phyloP scores from a whole-genome alignment of 2,797 vertebrate genomes.

The Pitangus sulphuratus region DNA sequence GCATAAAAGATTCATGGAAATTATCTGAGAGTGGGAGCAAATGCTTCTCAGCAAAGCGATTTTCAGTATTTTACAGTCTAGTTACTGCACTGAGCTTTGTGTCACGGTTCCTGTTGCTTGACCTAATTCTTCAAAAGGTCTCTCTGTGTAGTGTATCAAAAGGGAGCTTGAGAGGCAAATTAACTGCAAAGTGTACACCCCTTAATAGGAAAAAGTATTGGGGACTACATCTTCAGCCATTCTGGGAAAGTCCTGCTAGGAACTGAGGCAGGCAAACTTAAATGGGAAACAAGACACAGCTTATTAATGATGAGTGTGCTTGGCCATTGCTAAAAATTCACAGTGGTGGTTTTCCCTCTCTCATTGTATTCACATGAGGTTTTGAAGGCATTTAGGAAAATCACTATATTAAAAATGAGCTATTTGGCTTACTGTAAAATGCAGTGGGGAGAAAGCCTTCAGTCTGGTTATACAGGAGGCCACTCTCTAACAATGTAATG shows the following conservation, averaged over 20 bases:
- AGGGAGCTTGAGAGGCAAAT: neutral
- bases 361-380: neutral
- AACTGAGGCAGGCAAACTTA: neutral
- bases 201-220: neutral
- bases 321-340: neutral
- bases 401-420: neutral
- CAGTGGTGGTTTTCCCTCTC: neutral
- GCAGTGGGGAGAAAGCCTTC: neutral
- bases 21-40: neutral
- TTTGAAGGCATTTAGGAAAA: neutral
- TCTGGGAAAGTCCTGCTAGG: neutral
- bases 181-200: neutral
- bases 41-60: neutral
- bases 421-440: neutral
- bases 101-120: neutral
- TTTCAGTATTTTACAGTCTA: neutral
- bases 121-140: constrained; percentile 34
- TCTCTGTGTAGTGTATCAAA: neutral
- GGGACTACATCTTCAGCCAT: neutral
- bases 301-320: neutral
- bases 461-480: neutral
- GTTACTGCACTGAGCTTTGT: neutral
- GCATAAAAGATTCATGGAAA: neutral
- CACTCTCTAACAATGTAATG: neutral
- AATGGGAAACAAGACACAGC: neutral